Conservation (phyloP, 1,140 invertebrate species). For the Tetramorium alpestre region DNA sequence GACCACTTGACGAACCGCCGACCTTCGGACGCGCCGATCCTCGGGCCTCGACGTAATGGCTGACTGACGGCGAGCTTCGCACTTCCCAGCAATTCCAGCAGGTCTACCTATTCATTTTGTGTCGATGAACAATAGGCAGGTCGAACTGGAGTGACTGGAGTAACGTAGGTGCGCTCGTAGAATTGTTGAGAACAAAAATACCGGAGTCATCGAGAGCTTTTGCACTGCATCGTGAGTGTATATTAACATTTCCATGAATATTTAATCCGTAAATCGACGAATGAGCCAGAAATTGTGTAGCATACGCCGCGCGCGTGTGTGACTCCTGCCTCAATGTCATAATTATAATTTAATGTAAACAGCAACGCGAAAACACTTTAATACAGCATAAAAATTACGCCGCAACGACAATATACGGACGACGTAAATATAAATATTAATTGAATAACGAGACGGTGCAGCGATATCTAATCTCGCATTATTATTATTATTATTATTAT, state of each 20-base stretch:
- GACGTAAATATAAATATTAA: slow-evolving; percentile 22
- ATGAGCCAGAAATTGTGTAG: not conserved
- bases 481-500: not conserved
- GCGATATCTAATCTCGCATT: too few relatives aligned
- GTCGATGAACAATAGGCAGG: not conserved
- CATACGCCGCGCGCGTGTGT: too few relatives aligned
- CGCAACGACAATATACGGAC: not conserved
- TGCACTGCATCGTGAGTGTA: not conserved
- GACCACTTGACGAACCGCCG: not conserved
- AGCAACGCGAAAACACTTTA: slow-evolving; percentile 8
- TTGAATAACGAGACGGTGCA: not conserved
- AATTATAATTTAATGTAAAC: slow-evolving; percentile 9
- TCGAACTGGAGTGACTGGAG: not conserved
- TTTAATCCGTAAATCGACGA: not conserved
- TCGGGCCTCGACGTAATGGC: not conserved
- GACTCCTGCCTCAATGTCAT: not conserved
- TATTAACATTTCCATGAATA: slow-evolving; percentile 38
- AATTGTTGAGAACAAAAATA: not conserved
- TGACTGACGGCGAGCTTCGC: not conserved
- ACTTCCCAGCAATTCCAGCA: not conserved
- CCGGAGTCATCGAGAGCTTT: not conserved
- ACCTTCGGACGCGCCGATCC: not conserved
- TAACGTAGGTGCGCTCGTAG: not conserved
- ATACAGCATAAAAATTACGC: slow-evolving; percentile 2
- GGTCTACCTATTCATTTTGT: not conserved